Conservation (phyloP, 2,888 invertebrate genomes). For the Ichneumon xanthorius region DNA sequence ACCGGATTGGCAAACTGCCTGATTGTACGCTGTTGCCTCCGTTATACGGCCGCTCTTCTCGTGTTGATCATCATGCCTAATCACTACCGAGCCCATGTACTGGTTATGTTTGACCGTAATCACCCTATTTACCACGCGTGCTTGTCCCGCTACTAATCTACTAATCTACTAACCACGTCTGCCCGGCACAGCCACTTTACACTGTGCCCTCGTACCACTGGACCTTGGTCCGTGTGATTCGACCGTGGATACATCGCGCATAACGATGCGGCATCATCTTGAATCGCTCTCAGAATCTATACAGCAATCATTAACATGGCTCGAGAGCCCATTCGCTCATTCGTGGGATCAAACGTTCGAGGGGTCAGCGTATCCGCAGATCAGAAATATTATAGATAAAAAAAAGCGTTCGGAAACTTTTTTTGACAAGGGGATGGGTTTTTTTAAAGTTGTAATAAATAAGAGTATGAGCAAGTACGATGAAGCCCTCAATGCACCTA, state of each 20-base stretch:
- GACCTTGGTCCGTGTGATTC: constrained; percentile 1
- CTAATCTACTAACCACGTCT: constrained; percentile 68
- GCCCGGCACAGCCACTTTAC: constrained; percentile 66
- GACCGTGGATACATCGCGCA: constrained; percentile 32
- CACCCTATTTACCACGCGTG: constrained; percentile 67
- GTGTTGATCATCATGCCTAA: constrained; percentile 67
- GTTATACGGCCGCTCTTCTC: constrained; percentile 31
- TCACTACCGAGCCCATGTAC: constrained; percentile 64
- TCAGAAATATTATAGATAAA: not conserved
- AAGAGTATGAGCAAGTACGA: too few relatives aligned
- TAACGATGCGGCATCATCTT: constrained; percentile 58
- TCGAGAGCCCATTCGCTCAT: not conserved
- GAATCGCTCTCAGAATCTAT: constrained; percentile 45
- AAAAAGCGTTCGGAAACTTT: not conserved
- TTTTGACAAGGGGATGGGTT: not conserved
- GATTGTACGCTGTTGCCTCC: constrained; percentile 47
- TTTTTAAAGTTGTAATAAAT: not conserved
- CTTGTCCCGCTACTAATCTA: constrained; percentile 67
- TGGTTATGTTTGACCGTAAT: constrained; percentile 69
- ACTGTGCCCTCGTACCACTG: constrained; percentile 37
- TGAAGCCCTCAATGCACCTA: too few relatives aligned
- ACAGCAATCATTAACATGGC: constrained; percentile 45
- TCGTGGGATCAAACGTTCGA: not conserved
- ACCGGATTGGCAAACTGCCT: constrained; percentile 63
- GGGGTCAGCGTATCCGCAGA: not conserved